Evolutionary conservation across 1,140 invertebrate genomes (phyloP), one percentile per base, ranked within the genome.

Genomic region (Olivierus martensii): DNA sequence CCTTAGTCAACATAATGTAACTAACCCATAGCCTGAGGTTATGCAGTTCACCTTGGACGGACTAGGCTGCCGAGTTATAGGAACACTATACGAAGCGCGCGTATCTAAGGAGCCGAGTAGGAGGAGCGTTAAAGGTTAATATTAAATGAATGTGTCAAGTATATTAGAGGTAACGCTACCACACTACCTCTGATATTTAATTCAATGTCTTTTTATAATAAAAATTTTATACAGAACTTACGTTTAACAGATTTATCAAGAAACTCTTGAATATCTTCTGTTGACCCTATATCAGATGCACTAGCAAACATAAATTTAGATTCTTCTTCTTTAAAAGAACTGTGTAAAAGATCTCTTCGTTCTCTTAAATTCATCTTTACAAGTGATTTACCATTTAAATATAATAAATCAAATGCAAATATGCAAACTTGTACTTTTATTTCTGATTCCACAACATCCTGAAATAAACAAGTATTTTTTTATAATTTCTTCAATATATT

Each of bases 381-480:
- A 0, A 99, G 70, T 1, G 92, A 72, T 62, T 82, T 73, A 0
- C 87, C 93, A 73, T 99, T 99, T 1, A 98, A 73, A 67, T 89
- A 98, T 0, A 99, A 72, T 36, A 99, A 70, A 76, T 99, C 96
- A 73, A 99, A 99, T 63, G 94, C 88, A 69, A 92, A 99, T 10
- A 99, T 81, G 67, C 91, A 96, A 38, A 99, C 94, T 72, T 93
- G 86, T 7, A 99, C 91, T 72, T 92, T 95, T 52, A 99, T 96
- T 48, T 94, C 83, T 0, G 75, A 70, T 63, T 87, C 83, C 59
- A 78, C 77, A 0, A 88, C 92, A 73, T 93, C 91, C 80, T 87
- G 63, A 39, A 49, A 69, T 65, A 50, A 61, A 57, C 49, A 56
- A 7, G 5, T 3, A 12, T 3, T 52, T 15, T n/a, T n/a, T n/a